Evolutionary conservation across 2,888 invertebrate species (phyloP).

Genomic region (Athalia rosae): DNA sequence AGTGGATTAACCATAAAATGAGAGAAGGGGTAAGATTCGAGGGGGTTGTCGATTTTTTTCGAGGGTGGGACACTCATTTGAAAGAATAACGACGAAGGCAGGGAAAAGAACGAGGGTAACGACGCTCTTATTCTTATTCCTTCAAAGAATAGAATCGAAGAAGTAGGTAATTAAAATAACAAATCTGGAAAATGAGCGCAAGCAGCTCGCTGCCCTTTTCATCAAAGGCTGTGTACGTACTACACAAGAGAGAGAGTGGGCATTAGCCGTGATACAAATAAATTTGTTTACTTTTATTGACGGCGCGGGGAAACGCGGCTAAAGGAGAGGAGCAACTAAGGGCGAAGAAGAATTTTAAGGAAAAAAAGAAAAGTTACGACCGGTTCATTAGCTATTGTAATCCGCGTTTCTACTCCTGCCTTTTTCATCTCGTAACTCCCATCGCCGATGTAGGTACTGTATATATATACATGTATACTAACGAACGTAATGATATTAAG

Average conservation of each 20-base stretch:
- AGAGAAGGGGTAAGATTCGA: not conserved
- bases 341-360: slow-evolving; percentile 6
- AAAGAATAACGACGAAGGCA: not conserved
- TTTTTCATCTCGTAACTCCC: not conserved
- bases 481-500: slow-evolving; percentile 73
- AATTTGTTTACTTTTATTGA: slow-evolving; percentile 70
- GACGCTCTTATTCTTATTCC: slow-evolving; percentile 20
- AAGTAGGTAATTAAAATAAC: slow-evolving; percentile 44
- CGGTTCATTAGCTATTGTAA: slow-evolving; percentile 73
- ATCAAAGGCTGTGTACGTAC: slow-evolving; percentile 30
- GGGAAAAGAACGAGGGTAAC: slow-evolving; percentile 23
- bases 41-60: no score
- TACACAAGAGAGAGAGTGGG: slow-evolving; percentile 51
- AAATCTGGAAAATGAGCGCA: slow-evolving; percentile 16
- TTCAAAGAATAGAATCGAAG: slow-evolving; percentile 34
- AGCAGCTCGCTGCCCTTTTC: not conserved
- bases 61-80: not conserved
- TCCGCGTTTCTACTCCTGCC: slow-evolving; percentile 54
- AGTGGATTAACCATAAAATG: slow-evolving; percentile 14
- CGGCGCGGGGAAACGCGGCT: not conserved
- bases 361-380: slow-evolving; percentile 52
- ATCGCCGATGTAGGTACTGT: slow-evolving; percentile 3
- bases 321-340: not conserved
- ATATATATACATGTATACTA: slow-evolving; percentile 59
- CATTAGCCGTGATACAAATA: slow-evolving; percentile 69